Evolutionary conservation across 2,797 vertebrate genomes (phyloP).

Genomic region (Limosa lapponica): DNA sequence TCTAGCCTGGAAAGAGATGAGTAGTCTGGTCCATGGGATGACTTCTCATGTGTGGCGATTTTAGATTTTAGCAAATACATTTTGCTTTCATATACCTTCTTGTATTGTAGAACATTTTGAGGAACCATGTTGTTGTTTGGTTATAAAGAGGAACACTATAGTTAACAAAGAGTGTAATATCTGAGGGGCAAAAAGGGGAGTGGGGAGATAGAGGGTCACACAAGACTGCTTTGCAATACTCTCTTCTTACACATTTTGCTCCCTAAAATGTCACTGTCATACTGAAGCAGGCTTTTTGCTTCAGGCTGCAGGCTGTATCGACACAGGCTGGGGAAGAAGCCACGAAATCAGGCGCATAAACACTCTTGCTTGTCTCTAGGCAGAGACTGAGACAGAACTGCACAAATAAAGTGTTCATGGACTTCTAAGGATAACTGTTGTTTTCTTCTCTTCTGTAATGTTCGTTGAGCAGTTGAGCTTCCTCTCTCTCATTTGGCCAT

Average conservation of each 20-base stretch:
- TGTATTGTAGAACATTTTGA: neutral
- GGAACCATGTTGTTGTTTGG: neutral
- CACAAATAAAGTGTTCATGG: neutral
- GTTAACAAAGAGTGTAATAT: neutral
- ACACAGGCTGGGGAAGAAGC: neutral
- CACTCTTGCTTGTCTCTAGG: neutral
- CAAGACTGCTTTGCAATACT: neutral
- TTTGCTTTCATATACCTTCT: neutral
- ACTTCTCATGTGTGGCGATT: neutral
- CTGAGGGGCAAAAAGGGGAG: neutral
- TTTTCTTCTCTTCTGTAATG: neutral
- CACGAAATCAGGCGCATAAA: neutral
- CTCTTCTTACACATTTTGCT: neutral
- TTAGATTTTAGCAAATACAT: neutral
- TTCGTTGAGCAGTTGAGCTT: neutral
- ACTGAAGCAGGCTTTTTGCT: neutral
- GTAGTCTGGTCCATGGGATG: neutral
- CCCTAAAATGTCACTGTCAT: neutral
- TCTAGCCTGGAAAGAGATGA: neutral
- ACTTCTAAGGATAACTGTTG: neutral
- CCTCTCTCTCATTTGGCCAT: neutral
- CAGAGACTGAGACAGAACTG: neutral
- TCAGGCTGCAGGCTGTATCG: neutral
- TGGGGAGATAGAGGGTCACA: rapidly evolving
- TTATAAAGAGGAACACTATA: neutral